Percentiles rank a stretch among this genome's conserved stretches.
phyloP scores from a whole-genome alignment of 2,888 invertebrate genomes.

The Oscheius sp. region DNA sequence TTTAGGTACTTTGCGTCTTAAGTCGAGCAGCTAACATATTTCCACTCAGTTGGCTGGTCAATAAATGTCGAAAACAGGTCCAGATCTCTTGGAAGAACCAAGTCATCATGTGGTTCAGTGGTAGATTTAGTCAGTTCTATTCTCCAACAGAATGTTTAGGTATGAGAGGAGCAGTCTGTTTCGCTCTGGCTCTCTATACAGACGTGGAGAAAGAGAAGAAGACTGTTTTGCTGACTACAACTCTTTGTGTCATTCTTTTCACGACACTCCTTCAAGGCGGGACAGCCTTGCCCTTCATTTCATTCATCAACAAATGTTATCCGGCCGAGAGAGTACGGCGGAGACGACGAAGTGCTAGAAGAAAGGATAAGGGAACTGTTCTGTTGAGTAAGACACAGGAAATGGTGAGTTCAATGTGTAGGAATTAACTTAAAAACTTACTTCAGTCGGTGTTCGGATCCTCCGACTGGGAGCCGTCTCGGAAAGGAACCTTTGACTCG shows the following conservation, averaged over 20 bases:
- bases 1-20: slow-evolving; percentile 83
- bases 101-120: slow-evolving; percentile 99
- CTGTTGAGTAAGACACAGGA: slow-evolving; percentile 93
- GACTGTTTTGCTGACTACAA: slow-evolving; percentile 95
- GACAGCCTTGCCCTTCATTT: slow-evolving; percentile 94
- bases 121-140: slow-evolving; percentile 75
- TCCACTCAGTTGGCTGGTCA: slow-evolving; percentile 90
- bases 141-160: slow-evolving; percentile 74
- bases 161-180: slow-evolving; percentile 94
- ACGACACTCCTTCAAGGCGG: slow-evolving; percentile 95
- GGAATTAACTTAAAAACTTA: neutral
- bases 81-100: slow-evolving; percentile 98
- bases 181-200: slow-evolving; percentile 93
- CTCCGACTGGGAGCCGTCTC: slow-evolving; percentile 51
- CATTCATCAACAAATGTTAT: slow-evolving; percentile 75
- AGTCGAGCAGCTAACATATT: slow-evolving; percentile 97
- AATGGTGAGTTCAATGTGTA: slow-evolving; percentile 80
- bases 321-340: slow-evolving; percentile 37
- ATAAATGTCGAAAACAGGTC: slow-evolving; percentile 85
- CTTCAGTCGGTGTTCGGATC: slow-evolving; percentile 58
- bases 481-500: slow-evolving; percentile 42
- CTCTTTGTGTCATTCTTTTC: slow-evolving; percentile 94
- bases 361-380: slow-evolving; percentile 25
- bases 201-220: slow-evolving; percentile 89
- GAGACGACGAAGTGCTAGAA: slow-evolving; percentile 38